phyloP scores from a whole-genome alignment of 2,113 vertebrate species.

The Rhinichthys klamathensis region DNA sequence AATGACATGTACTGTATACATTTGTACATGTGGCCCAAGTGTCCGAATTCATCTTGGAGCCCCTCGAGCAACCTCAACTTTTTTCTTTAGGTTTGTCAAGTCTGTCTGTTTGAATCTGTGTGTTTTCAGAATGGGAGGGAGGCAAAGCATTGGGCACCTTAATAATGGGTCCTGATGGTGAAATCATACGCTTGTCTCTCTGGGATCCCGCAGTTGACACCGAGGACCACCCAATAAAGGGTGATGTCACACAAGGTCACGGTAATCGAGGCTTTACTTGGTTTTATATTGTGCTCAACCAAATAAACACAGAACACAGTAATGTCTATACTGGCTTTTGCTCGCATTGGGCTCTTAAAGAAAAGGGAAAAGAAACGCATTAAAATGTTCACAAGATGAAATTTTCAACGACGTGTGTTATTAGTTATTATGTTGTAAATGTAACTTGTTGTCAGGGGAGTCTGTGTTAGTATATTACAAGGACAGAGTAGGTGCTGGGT shows the following conservation, averaged over 20 bases:
- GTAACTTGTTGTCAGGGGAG: slow-evolving; percentile 23
- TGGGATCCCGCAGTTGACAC: slow-evolving; percentile 48
- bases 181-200: slow-evolving; percentile 70
- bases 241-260: slow-evolving; percentile 52
- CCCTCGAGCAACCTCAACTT: neutral
- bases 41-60: neutral
- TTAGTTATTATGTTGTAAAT: slow-evolving; percentile 21
- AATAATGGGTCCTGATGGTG: slow-evolving; percentile 72
- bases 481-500: slow-evolving; percentile 14
- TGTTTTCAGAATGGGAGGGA: slow-evolving; percentile 69
- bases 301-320: slow-evolving; percentile 32
- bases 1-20: neutral
- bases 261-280: slow-evolving; percentile 57
- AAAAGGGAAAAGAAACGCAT: neutral
- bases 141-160: slow-evolving; percentile 63
- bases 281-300: slow-evolving; percentile 31
- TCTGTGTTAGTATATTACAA: slow-evolving; percentile 30
- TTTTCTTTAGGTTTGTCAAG: slow-evolving; percentile 2
- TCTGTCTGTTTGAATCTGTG: slow-evolving; percentile 21
- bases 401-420: slow-evolving; percentile 22
- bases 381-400: slow-evolving; percentile 24
- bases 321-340: neutral
- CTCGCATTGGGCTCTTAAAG: neutral
- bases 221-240: slow-evolving; percentile 42
- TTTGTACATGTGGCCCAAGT: neutral